Evolutionary conservation across 2,797 vertebrate species (phyloP).

Genomic region (Somateria mollissima): DNA sequence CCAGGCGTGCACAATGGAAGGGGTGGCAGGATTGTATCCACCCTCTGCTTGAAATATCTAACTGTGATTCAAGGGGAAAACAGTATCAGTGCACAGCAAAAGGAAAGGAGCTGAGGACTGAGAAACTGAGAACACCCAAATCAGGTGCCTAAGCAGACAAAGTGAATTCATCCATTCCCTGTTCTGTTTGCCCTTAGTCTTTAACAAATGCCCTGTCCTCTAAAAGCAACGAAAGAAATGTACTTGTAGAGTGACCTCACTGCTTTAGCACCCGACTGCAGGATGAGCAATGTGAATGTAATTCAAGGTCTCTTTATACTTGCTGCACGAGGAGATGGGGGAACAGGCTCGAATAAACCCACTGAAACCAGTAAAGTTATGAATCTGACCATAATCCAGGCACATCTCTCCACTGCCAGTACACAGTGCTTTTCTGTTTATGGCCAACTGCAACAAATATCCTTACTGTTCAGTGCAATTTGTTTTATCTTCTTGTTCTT

Average conservation of each 20-base stretch:
- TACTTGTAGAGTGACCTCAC: not conserved
- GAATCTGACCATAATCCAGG: not conserved
- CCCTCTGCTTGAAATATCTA: not conserved
- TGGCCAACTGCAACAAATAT: not conserved
- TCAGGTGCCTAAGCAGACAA: not conserved
- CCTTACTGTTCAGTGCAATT: not conserved
- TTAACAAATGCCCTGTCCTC: not conserved
- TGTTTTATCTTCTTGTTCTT: not conserved
- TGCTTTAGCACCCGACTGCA: not conserved
- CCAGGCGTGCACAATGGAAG: accelerated
- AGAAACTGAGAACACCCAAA: not conserved
- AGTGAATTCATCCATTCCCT: not conserved
- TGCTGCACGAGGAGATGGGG: not conserved
- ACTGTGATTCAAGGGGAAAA: not conserved
- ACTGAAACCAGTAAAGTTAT: not conserved
- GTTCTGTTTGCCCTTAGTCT: not conserved
- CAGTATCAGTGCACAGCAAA: not conserved
- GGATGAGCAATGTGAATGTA: not conserved
- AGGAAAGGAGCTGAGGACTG: not conserved
- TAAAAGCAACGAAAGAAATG: not conserved
- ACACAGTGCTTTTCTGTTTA: not conserved
- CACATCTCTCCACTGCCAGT: not conserved
- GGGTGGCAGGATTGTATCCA: not conserved
- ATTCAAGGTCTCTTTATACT: not conserved
- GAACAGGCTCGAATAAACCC: not conserved